These are phyloP conservation scores for Pristiophorus japonicus DNA, from an alignment of 2,113 vertebrate species.

Conservation along the genomic window DNA sequence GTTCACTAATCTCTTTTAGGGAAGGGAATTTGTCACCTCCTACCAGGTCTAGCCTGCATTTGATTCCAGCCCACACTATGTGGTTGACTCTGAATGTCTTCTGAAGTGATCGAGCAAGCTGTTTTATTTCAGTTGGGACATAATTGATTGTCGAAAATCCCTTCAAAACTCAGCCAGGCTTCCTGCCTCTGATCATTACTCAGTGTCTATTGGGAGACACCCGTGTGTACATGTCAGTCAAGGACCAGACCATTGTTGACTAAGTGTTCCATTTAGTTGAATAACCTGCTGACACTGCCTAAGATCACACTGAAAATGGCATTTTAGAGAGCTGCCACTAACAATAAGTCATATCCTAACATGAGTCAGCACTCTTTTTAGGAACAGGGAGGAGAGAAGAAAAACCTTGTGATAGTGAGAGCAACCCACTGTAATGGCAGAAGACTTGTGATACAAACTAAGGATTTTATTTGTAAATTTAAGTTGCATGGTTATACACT, in stretches of 20 bases:
- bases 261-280: not conserved
- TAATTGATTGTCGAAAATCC: not conserved
- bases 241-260: not conserved
- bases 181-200: not conserved
- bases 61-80: not conserved
- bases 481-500: not conserved
- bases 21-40: not conserved
- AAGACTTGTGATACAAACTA: not conserved
- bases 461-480: not conserved
- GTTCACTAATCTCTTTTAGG: not conserved
- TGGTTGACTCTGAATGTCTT: not conserved
- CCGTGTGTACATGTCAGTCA: not conserved
- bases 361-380: not conserved
- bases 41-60: not conserved
- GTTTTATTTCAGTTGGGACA: not conserved
- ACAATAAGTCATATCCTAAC: not conserved
- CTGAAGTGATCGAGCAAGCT: not conserved
- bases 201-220: not conserved
- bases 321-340: not conserved
- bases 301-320: not conserved
- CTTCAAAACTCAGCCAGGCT: not conserved
- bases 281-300: not conserved
- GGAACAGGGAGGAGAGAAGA: not conserved
- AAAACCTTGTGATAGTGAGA: not conserved
- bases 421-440: not conserved